These are phyloP conservation scores for Mesodorylaimus sp. DNA, from an alignment of 2,888 invertebrate genomes.

Conservation along the genomic window DNA sequence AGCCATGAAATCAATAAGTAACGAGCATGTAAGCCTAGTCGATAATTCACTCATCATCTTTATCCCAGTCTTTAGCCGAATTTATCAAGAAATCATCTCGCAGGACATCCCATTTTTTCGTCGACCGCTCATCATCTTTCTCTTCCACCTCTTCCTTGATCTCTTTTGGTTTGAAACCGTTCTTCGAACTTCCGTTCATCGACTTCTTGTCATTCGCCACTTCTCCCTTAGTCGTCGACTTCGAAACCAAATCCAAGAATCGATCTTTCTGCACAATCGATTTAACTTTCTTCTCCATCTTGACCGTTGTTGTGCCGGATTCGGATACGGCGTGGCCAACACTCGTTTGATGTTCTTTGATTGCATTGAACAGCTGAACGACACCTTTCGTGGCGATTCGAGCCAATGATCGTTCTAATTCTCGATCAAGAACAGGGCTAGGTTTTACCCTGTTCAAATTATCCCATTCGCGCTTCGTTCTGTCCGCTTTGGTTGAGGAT, in stretches of 20 bases:
- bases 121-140: neutral
- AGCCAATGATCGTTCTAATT: neutral
- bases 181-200: too few species aligned
- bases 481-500: too few species aligned
- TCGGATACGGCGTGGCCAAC: neutral
- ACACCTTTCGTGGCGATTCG: neutral
- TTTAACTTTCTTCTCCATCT: too few species aligned
- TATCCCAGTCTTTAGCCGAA: too few species aligned
- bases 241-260: too few species aligned
- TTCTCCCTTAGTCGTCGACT: neutral
- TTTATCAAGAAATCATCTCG: neutral
- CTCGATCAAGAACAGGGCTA: neutral
- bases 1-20: too few species aligned
- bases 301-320: neutral
- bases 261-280: too few species aligned
- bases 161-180: too few species aligned
- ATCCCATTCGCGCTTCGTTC: neutral
- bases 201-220: neutral
- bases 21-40: too few species aligned
- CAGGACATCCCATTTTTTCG: neutral
- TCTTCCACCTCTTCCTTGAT: too few species aligned
- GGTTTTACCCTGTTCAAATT: neutral
- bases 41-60: too few species aligned
- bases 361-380: slow-evolving; percentile 1
- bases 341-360: neutral